phyloP scores from a whole-genome alignment of 2,888 invertebrate species.

The Diadromus collaris region DNA sequence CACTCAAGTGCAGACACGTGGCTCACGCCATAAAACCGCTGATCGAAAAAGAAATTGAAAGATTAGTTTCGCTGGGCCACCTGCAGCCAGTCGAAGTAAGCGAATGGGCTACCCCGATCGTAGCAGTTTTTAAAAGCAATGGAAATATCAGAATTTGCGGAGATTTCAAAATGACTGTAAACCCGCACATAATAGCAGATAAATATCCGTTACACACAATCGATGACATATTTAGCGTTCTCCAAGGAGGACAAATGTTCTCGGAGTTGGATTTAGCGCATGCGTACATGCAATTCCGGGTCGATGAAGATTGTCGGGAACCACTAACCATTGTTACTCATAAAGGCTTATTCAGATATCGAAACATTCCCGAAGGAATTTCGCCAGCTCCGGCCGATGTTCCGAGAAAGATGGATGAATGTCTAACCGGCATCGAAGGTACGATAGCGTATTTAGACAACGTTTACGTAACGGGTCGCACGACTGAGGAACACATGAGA shows the following conservation, averaged over 20 bases:
- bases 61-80: too few species aligned
- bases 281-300: constrained; percentile 57
- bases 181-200: constrained; percentile 62
- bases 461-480: constrained; percentile 39
- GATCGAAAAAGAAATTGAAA: too few species aligned
- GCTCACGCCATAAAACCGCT: constrained; percentile 61
- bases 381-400: constrained; percentile 34
- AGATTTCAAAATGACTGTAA: too few species aligned
- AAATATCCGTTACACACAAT: constrained; percentile 67
- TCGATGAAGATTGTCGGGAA: constrained; percentile 15
- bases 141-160: too few species aligned
- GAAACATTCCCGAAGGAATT: constrained; percentile 29
- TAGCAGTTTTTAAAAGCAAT: too few species aligned
- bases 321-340: constrained; percentile 39
- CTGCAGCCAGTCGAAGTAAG: too few species aligned
- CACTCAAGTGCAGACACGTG: constrained; percentile 63
- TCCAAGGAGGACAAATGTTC: constrained; percentile 66
- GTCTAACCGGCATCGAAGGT: constrained; percentile 36
- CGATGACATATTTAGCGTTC: constrained; percentile 61
- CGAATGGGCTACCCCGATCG: too few species aligned
- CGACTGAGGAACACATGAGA: constrained; percentile 32
- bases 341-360: constrained; percentile 31
- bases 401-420: constrained; percentile 41
- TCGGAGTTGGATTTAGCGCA: constrained; percentile 62
- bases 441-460: constrained; percentile 42